These are phyloP conservation scores for Aphidius ervi DNA, from an alignment of 1,140 invertebrate genomes.

Conservation along the genomic window DNA sequence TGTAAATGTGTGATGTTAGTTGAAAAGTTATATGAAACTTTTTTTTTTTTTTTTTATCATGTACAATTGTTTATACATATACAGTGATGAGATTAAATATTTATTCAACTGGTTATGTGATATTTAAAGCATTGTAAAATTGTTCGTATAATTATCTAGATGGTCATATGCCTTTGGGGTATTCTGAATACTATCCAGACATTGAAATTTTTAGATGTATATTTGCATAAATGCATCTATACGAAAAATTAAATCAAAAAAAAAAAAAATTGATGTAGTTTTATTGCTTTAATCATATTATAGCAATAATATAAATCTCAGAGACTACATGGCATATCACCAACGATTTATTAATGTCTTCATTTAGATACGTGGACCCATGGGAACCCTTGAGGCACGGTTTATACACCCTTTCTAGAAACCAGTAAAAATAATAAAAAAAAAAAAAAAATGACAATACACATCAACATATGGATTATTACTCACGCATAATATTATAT, in stretches of 20 bases:
- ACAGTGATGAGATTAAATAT: no score
- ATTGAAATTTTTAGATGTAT: slow-evolving; percentile 32
- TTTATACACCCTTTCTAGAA: not conserved
- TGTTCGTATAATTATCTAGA: slow-evolving; percentile 33
- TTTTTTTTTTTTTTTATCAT: no score
- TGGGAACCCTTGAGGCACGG: slow-evolving; percentile 28
- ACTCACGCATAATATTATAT: no score
- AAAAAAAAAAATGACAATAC: no score
- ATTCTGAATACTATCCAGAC: slow-evolving; percentile 7
- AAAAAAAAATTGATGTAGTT: not conserved
- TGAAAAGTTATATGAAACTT: no score
- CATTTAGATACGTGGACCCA: slow-evolving; percentile 38
- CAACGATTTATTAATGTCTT: slow-evolving; percentile 42
- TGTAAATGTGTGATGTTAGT: no score
- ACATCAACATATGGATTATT: no score
- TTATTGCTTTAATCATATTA: not conserved
- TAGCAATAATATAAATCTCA: not conserved
- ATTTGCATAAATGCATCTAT: slow-evolving; percentile 46
- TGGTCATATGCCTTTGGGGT: slow-evolving; percentile 31
- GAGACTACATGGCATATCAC: slow-evolving; percentile 15
- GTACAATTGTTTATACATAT: no score
- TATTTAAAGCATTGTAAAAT: not conserved
- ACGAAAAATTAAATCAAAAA: slow-evolving; percentile 34
- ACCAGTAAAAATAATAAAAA: no score
- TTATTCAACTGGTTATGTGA: no score